phyloP scores from a whole-genome alignment of 2,888 invertebrate species.

The Zelleria hepariella region DNA sequence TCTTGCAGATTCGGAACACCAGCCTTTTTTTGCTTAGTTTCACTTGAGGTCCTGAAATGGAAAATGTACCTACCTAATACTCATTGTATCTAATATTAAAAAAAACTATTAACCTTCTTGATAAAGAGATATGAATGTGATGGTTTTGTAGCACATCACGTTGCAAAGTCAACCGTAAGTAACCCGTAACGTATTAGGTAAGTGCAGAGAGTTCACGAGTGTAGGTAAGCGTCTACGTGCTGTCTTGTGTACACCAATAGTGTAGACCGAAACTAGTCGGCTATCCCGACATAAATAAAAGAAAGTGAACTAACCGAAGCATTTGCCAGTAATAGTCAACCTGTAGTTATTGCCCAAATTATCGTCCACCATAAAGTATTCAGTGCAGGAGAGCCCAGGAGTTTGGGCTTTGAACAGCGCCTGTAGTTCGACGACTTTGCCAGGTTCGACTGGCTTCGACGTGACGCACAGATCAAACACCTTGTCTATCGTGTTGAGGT shows the following conservation, averaged over 20 bases:
- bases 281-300: too few relatives aligned
- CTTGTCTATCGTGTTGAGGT: constrained; percentile 48
- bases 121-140: too few relatives aligned
- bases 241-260: too few relatives aligned
- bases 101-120: too few relatives aligned
- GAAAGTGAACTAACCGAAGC: constrained; percentile 34
- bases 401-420: constrained; percentile 45
- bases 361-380: constrained; percentile 54
- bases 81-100: too few relatives aligned
- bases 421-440: constrained; percentile 32
- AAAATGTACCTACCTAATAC: too few relatives aligned
- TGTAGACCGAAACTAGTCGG: too few relatives aligned
- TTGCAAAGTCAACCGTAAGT: too few relatives aligned
- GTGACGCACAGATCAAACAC: constrained; percentile 46
- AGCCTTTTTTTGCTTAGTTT: constrained; percentile 37
- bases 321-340: constrained; percentile 48
- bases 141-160: too few relatives aligned
- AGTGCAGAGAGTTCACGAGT: too few relatives aligned
- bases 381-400: constrained; percentile 50
- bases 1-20: constrained; percentile 45
- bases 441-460: constrained; percentile 34
- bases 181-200: too few relatives aligned
- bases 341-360: constrained; percentile 39
- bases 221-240: neutral
- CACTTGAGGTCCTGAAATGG: constrained; percentile 44